phyloP scores from a whole-genome alignment of 1,140 invertebrate species.

The Drosophila littoralis region DNA sequence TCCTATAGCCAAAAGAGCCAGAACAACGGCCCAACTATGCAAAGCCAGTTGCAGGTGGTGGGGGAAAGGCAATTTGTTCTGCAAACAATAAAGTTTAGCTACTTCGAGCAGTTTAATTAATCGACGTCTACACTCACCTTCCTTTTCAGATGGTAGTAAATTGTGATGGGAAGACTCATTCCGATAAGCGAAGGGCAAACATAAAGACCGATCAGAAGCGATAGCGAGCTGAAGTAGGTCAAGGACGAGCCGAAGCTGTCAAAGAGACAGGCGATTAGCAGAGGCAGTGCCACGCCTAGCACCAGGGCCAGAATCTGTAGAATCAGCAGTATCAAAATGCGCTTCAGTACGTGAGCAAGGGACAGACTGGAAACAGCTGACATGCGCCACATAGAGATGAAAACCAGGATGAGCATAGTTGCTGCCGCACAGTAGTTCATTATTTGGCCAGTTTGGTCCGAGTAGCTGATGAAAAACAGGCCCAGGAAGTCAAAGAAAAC shows the following conservation, averaged over 20 bases:
- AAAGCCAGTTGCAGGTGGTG: constrained; percentile 63
- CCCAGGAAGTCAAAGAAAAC: constrained; percentile 93
- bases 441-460: constrained; percentile 85
- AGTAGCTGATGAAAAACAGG: constrained; percentile 88
- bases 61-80: constrained; percentile 52
- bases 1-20: constrained; percentile 43
- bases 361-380: constrained; percentile 38
- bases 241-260: constrained; percentile 85
- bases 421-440: constrained; percentile 86
- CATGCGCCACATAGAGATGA: constrained; percentile 77
- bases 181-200: constrained; percentile 85
- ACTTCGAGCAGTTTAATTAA: too few species aligned
- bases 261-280: constrained; percentile 84
- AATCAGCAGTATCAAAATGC: constrained; percentile 51
- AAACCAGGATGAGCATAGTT: constrained; percentile 77
- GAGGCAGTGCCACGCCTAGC: constrained; percentile 85
- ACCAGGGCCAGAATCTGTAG: constrained; percentile 62
- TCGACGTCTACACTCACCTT: constrained; percentile 85
- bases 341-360: constrained; percentile 34
- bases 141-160: constrained; percentile 84
- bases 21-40: constrained; percentile 54
- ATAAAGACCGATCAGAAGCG: constrained; percentile 87
- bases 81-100: background rate
- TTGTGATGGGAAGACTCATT: constrained; percentile 57
- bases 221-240: constrained; percentile 89